Percentiles rank a stretch among this genome's conserved stretches.
These are phyloP conservation scores for Heliconius eleuchia DNA, from an alignment of 1,140 invertebrate genomes.

Conservation along the genomic window DNA sequence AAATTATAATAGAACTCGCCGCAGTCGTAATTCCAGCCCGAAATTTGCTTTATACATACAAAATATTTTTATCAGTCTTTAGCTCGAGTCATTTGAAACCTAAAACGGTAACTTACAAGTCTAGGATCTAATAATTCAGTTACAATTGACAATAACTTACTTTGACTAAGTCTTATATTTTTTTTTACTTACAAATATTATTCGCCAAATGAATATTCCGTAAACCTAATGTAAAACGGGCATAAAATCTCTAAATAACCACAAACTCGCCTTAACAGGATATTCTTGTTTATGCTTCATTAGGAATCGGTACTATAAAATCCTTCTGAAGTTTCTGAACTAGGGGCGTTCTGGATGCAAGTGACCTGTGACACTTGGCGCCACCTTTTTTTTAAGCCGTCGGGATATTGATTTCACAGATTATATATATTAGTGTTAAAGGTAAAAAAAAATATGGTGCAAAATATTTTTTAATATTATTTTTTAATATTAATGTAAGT, in stretches of 20 bases:
- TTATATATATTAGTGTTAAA: background rate
- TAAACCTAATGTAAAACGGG: conserved; percentile 30
- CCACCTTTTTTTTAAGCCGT: conserved; percentile 56
- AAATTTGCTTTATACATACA: too few species aligned
- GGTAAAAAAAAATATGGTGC: too few species aligned
- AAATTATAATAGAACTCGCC: too few species aligned
- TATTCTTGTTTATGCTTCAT: conserved; percentile 53
- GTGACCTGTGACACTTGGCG: conserved; percentile 70
- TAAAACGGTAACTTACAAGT: too few species aligned
- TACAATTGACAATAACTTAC: too few species aligned
- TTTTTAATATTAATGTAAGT: too few species aligned
- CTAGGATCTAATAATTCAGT: too few species aligned
- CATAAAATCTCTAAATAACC: conserved; percentile 42
- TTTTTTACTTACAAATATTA: conserved; percentile 16
- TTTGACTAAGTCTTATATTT: background rate
- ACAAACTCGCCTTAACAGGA: conserved; percentile 41
- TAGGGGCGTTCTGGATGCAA: conserved; percentile 48
- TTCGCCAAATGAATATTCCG: conserved; percentile 11
- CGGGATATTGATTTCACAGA: conserved; percentile 33
- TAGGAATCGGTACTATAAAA: conserved; percentile 54
- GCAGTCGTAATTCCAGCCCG: too few species aligned
- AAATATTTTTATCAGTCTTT: too few species aligned
- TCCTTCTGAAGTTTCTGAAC: conserved; percentile 41
- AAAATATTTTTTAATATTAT: too few species aligned
- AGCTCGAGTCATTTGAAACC: too few species aligned